These are phyloP conservation scores for Drosophila fuyamai DNA, from an alignment of 1,140 invertebrate species.

Conservation along the genomic window DNA sequence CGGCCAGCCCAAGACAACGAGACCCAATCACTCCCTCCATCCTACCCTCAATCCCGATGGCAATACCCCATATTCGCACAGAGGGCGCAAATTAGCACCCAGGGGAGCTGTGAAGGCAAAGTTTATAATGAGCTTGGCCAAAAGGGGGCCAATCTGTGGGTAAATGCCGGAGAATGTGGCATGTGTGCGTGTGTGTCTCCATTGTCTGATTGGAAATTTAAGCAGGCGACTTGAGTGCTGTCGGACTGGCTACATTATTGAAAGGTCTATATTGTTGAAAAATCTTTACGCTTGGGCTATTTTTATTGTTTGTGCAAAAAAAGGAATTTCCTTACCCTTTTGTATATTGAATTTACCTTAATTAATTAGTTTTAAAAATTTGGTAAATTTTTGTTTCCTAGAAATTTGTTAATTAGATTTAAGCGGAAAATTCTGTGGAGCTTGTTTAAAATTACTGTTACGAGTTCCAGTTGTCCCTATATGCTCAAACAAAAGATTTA, in stretches of 20 bases:
- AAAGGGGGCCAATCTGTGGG: constrained; percentile 29
- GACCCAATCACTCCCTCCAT: constrained; percentile 16
- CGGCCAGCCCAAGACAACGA: constrained; percentile 28
- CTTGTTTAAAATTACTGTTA: too few species aligned
- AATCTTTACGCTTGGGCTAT: too few species aligned
- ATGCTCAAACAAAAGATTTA: too few species aligned
- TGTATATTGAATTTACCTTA: too few species aligned
- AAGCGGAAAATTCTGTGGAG: too few species aligned
- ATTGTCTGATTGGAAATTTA: constrained; percentile 57
- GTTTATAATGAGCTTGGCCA: constrained; percentile 75
- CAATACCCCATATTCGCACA: constrained; percentile 6
- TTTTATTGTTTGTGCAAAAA: too few species aligned
- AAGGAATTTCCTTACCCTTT: too few species aligned
- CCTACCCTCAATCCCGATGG: constrained; percentile 3
- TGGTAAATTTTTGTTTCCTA: too few species aligned
- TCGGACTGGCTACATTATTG: not conserved
- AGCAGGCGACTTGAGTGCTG: constrained; percentile 21
- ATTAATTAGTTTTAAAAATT: too few species aligned
- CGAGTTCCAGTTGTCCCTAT: too few species aligned
- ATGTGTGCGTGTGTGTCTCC: constrained; percentile 24
- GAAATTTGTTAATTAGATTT: too few species aligned
- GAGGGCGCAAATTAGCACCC: constrained; percentile 69
- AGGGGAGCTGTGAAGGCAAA: constrained; percentile 68
- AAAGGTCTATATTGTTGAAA: not conserved
- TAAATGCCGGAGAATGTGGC: constrained; percentile 13